phyloP scores from a whole-genome alignment of 1,140 invertebrate species.

The Pararge aegeria region DNA sequence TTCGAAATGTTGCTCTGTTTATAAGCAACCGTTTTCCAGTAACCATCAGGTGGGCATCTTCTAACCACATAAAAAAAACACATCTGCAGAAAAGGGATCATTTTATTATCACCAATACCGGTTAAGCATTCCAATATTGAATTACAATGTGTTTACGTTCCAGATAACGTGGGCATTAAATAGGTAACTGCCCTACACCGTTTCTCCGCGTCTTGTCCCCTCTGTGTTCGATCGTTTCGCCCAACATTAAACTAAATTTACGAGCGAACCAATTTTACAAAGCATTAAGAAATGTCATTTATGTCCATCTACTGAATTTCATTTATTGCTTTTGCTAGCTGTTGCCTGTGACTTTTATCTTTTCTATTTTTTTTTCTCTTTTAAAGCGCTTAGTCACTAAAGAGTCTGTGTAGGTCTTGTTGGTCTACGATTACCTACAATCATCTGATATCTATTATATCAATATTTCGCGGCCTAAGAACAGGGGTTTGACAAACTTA shows the following conservation, averaged over 20 bases:
- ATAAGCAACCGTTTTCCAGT: too few relatives aligned
- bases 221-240: background rate
- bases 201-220: background rate
- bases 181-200: background rate
- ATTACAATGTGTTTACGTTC: background rate
- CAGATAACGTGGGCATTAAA: background rate
- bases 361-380: background rate
- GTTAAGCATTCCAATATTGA: too few relatives aligned
- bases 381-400: too few relatives aligned
- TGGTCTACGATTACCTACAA: too few relatives aligned
- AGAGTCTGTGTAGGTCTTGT: too few relatives aligned
- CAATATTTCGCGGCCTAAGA: too few relatives aligned
- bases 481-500: too few relatives aligned
- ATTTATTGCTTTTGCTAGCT: background rate
- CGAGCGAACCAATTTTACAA: conserved; percentile 9
- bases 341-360: background rate
- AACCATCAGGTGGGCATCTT: too few relatives aligned
- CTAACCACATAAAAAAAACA: too few relatives aligned
- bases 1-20: too few relatives aligned
- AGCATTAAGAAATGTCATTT: conserved; percentile 6
- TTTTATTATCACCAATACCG: background rate
- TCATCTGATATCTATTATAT: too few relatives aligned
- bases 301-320: background rate
- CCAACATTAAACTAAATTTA: conserved; percentile 6
- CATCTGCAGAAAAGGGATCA: too few relatives aligned